Evolutionary conservation across 2,113 vertebrate species (phyloP), one percentile per base, ranked within the genome.

Genomic region (Pachypanchax playfairii): DNA sequence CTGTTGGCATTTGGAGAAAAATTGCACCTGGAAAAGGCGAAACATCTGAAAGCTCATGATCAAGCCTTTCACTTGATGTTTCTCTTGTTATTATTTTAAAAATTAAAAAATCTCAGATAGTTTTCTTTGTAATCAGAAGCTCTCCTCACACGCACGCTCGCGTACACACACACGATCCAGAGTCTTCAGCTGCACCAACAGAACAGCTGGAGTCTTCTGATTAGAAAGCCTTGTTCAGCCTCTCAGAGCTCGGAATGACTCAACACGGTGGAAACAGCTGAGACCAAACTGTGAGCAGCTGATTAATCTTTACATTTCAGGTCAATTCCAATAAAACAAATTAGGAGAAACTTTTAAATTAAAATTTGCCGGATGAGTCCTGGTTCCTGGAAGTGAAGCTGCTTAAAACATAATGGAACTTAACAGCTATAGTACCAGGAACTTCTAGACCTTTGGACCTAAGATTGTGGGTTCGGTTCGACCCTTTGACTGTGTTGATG

Each of bases 171-270:
- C 26, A 13, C 28, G 5, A 76, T 74, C 79, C 76, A 48, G 42
- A 71, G 52, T 39, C 29, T 53, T 70, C 48, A 59, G 49, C 61
- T 71, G 65, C 70, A 58, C 49, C 18, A 28, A 63, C 36, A 57
- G 50, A 54, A 39, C 60, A 20, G 29, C 64, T 65, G 62, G 47
- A 52, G 49, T 26, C 48, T 48, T 75, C 70, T 64, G 77, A 82
- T 79, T 74, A 57, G 26, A 53, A 64, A 26, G 61, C 60, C 46
- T 60, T 44, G 51, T 38, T 65, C 66, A 61, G 64, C 70, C 64
- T 73, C 53, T 76, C 57, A 35, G 28, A 51, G 29, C 72, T 15
- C 54, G 12, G 57, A n/a, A 33, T 36, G 52, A 66, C 52, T 80
- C 52, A 57, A 71, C 39, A 52, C 65, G 54, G 66, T 60, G 50